Base-by-base conservation (phyloP, 1,140 invertebrate genomes). In the Thaumetopoea pityocampa region DNA sequence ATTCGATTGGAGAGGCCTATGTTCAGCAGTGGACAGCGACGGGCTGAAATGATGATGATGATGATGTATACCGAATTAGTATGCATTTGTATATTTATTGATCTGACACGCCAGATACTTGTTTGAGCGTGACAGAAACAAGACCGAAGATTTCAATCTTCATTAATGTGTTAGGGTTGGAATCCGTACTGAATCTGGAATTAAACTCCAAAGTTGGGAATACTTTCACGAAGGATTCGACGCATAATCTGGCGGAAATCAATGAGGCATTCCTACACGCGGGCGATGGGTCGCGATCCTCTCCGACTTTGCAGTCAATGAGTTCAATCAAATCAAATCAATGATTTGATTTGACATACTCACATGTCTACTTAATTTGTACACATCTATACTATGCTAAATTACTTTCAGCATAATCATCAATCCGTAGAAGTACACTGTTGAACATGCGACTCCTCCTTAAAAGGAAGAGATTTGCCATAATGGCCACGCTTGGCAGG, bases 251-350 rank as follows among this genome's bases (percentile, higher is more conserved):
- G 22, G 30, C 29, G 29, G 51, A 44, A 64, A 71, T 66, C 64
- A 71, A 67, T 67, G 54, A 61, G 51, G 47, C 45, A 77, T 77
- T 69, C 72, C 65, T 59, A 44, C 63, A 67, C 63, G 62, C 50
- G 15, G 23, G 14, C 27, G 49, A 53, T 36, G 57, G 48, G 37
- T 54, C 49, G 42, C 44, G 41, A 58, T 64, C 56, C 40, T 42
- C 47, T 30, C 34, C 32, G 51, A 59, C 48, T 59, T 67, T 67
- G 52, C 52, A 50, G 47, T 52, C 27, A 65, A 66, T 66, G 59
- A 71, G 34, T 61, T 63, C 46, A 52, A 49, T 46, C 51, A n/a
- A n/a, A n/a, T 34, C 22, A 33, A 48, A n/a, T n/a, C 27, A 42
- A 54, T 51, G 53, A 61, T 52, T 60, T 43, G 47, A 41, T 45